Evolutionary conservation across 2,113 vertebrate genomes (phyloP), one percentile per base, ranked within the genome.

Genomic region (Cochlearius cochlearius): DNA sequence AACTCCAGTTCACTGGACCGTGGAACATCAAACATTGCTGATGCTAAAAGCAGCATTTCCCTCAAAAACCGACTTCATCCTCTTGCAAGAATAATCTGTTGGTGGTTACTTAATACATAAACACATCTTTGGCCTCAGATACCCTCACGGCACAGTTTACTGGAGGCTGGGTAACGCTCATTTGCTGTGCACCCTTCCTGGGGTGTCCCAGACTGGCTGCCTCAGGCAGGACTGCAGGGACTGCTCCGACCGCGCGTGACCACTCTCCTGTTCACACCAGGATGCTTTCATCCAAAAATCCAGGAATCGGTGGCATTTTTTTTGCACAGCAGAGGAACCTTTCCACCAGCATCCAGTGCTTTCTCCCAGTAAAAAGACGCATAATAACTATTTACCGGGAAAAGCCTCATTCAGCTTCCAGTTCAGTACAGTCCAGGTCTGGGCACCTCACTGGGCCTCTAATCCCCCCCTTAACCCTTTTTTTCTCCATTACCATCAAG

Each of bases 1-100:
- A 49, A 2, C 50, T 12, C n/a, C 6, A 0, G 41, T 8, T 30
- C 6, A 1, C 30, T 12, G 34, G 55, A 8, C 66, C 20, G 56
- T 15, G 16, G 29, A 41, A 41, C 26, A 5, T 88, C n/a, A 64
- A 41, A 49, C 3, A 3, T 3, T 34, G 14, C 41, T 50, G 49
- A 15, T 22, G 30, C 39, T 36, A 6, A 15, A 15, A 41, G 36
- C 39, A 58, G 26, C 9, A 5, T 66, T 73, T 4, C 2, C 43
- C 36, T 72, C n/a, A 55, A 63, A 63, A n/a, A 16, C 47, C 32
- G 43, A 36, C 32, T n/a, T 36, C 21, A 27, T 11, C 77, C 52
- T 74, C 6, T 0, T 6, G 36, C 38, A 66, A 59, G 6, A 50
- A 80, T 30, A 73, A 36, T 7, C 30, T 58, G 1, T 10, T 12